Percentiles rank a stretch among this genome's conserved stretches.
These are phyloP conservation scores for Ceyx cyanopectus DNA, from an alignment of 2,113 vertebrate species.

Conservation along the genomic window DNA sequence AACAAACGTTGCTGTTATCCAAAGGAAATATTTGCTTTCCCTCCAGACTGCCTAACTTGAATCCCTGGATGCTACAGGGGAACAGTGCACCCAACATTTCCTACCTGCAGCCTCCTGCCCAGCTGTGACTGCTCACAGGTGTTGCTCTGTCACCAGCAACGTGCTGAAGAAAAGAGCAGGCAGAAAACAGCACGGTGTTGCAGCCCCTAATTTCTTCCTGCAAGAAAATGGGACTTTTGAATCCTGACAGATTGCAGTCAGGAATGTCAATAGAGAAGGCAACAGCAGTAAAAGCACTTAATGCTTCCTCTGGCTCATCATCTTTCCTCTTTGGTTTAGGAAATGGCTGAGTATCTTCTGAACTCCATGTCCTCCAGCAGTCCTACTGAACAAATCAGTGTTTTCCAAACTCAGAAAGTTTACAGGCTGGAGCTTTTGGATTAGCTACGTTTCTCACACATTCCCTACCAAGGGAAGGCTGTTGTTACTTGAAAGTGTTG, in stretches of 20 bases:
- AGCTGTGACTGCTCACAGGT: not conserved
- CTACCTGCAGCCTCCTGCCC: not conserved
- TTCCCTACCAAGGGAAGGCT: not conserved
- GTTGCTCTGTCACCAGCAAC: not conserved
- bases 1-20: not conserved
- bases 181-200: fast-evolving
- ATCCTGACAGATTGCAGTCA: not conserved
- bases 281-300: not conserved
- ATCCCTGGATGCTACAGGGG: not conserved
- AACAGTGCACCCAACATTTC: not conserved
- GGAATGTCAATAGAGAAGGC: not conserved
- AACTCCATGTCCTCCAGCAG: not conserved
- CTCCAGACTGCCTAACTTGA: not conserved
- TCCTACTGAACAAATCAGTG: not conserved
- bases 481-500: not conserved
- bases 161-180: not conserved
- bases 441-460: not conserved
- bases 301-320: not conserved
- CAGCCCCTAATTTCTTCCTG: not conserved
- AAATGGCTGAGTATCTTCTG: not conserved
- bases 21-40: not conserved
- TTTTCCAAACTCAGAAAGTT: not conserved
- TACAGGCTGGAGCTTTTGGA: not conserved
- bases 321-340: not conserved
- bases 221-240: not conserved